Evolutionary conservation across 2,113 vertebrate genomes (phyloP).

Genomic region (Pollachius pollachius): DNA sequence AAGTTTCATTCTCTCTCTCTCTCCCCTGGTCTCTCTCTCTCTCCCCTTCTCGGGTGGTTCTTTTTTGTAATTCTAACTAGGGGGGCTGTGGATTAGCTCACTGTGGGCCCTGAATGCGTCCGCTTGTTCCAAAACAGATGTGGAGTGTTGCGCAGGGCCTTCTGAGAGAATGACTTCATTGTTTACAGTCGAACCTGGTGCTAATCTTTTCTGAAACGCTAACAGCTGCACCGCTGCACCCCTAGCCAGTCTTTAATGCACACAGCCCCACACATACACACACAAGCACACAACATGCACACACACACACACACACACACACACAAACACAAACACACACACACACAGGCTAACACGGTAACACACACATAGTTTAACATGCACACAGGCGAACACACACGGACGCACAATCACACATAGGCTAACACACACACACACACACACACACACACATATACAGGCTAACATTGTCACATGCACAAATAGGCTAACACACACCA

Average conservation of each 20-base stretch:
- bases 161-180: slow-evolving; percentile 73
- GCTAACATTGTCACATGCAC: no score
- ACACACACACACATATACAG: no score
- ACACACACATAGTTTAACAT: no score
- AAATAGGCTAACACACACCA: slow-evolving; percentile 4
- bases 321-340: no score
- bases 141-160: slow-evolving; percentile 47
- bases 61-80: slow-evolving; percentile 31
- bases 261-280: no score
- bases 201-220: slow-evolving; percentile 71
- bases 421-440: slow-evolving; percentile 1
- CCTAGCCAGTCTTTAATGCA: slow-evolving; percentile 33
- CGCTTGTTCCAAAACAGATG: slow-evolving; percentile 72
- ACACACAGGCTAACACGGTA: no score
- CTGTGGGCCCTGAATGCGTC: slow-evolving; percentile 60
- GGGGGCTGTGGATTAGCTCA: slow-evolving; percentile 56
- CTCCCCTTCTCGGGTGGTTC: slow-evolving; percentile 22
- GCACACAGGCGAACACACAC: no score
- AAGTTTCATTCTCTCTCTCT: slow-evolving; percentile 12
- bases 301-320: no score
- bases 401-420: background rate
- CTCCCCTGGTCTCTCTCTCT: no score
- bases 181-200: slow-evolving; percentile 73
- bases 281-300: no score
- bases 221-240: slow-evolving; percentile 69